phyloP scores from a whole-genome alignment of 1,140 invertebrate genomes.

The Melanaphis sacchari region DNA sequence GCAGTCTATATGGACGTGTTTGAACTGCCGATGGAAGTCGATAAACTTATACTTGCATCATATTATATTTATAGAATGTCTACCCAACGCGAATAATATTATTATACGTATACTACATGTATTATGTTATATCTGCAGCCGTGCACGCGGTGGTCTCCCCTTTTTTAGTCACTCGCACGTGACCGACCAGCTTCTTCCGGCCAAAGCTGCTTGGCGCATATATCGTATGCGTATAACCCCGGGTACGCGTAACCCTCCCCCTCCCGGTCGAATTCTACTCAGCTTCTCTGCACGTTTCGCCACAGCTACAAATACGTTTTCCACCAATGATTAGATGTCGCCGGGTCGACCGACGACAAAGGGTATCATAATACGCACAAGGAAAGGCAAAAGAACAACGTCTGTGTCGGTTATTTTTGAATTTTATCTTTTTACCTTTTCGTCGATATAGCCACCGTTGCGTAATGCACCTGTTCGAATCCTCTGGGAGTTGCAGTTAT shows the following conservation, averaged over 20 bases:
- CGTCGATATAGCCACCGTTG: not conserved
- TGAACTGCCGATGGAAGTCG: not conserved
- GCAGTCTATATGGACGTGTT: not conserved
- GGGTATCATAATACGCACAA: not conserved
- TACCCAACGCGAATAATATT: not conserved
- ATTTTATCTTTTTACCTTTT: not conserved
- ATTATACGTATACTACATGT: not conserved
- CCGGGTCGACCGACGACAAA: not conserved
- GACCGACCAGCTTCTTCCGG: constrained; percentile 54
- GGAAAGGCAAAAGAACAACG: not conserved
- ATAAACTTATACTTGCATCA: not conserved
- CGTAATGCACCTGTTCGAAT: not conserved
- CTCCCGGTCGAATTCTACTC: not conserved
- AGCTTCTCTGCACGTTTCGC: not conserved
- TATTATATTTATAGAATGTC: not conserved
- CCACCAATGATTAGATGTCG: not conserved
- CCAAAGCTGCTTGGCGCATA: not conserved
- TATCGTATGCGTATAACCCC: not conserved
- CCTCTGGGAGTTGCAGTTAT: not conserved
- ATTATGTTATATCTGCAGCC: not conserved
- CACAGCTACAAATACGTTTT: not conserved
- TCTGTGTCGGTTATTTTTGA: not conserved
- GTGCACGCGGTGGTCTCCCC: constrained; percentile 19
- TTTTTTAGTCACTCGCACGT: constrained; percentile 52
- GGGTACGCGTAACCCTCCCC: not conserved